phyloP scores from a whole-genome alignment of 1,140 invertebrate genomes.

The Drosophila arizonae region DNA sequence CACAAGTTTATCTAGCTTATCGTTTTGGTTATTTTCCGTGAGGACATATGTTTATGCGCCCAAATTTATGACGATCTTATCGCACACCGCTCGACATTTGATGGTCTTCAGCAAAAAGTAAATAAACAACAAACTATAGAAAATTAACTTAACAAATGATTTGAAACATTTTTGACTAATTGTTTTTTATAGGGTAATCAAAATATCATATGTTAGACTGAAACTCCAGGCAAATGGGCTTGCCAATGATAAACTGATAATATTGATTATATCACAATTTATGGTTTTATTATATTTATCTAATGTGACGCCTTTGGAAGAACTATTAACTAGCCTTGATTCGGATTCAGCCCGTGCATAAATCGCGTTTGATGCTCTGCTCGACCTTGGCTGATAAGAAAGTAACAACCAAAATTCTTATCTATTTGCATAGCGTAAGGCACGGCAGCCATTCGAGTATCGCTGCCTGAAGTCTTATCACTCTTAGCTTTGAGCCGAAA shows the following conservation, averaged over 20 bases:
- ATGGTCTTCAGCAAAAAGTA: not conserved
- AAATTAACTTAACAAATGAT: no score
- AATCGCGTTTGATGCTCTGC: not conserved
- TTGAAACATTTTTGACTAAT: no score
- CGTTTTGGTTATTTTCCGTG: slow-evolving; percentile 28
- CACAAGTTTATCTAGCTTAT: not conserved
- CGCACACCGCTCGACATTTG: not conserved
- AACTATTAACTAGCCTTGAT: no score
- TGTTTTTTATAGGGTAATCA: no score
- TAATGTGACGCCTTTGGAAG: no score
- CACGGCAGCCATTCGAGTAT: not conserved
- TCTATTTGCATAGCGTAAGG: slow-evolving; percentile 28
- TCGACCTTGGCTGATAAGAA: not conserved
- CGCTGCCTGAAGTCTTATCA: slow-evolving; percentile 23
- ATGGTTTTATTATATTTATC: no score
- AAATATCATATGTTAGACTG: no score
- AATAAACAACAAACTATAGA: not conserved
- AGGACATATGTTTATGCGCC: not conserved
- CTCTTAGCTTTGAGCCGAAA: not conserved
- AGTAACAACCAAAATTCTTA: slow-evolving; percentile 22
- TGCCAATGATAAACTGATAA: no score
- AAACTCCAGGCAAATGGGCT: no score
- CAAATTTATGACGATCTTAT: slow-evolving; percentile 22
- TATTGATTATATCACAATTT: no score
- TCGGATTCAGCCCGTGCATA: not conserved